A percentile compares a stretch with the other conserved stretches of the same genome.
These are phyloP conservation scores for Cercocebus atys DNA, from an alignment of 2,113 vertebrate genomes.

Conservation along the genomic window DNA sequence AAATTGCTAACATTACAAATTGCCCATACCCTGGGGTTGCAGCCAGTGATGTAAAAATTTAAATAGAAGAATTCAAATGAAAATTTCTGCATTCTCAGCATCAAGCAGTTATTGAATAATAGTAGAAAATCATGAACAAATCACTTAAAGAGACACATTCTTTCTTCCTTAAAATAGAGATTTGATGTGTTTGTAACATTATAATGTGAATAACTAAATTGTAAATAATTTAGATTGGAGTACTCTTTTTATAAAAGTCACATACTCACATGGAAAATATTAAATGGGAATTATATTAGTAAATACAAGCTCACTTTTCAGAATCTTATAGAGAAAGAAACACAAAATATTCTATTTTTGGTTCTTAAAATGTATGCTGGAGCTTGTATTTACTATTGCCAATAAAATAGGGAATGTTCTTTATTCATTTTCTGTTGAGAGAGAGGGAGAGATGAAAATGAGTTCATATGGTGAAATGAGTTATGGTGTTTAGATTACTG, in stretches of 20 bases:
- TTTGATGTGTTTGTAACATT: neutral
- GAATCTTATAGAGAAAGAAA: neutral
- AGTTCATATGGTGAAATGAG: neutral
- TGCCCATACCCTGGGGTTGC: constrained; percentile 33
- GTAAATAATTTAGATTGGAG: constrained; percentile 11
- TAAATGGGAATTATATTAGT: neutral
- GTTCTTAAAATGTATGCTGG: neutral
- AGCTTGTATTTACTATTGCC: neutral
- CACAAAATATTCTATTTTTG: neutral
- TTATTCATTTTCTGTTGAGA: neutral
- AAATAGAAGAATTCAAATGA: constrained; percentile 59
- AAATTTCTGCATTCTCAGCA: constrained; percentile 47
- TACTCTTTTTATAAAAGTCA: neutral
- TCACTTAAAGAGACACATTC: neutral
- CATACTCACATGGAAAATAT: neutral
- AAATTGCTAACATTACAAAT: constrained; percentile 74
- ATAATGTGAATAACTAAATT: neutral
- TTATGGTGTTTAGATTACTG: neutral
- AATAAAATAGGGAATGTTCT: neutral
- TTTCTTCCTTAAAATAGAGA: neutral
- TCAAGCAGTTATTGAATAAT: constrained; percentile 43
- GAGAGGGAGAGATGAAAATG: neutral
- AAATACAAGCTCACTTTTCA: neutral
- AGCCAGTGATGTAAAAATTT: constrained; percentile 66
- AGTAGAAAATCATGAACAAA: neutral